These are phyloP conservation scores for Vireo griseus DNA, from an alignment of 2,797 vertebrate genomes.

Conservation along the genomic window DNA sequence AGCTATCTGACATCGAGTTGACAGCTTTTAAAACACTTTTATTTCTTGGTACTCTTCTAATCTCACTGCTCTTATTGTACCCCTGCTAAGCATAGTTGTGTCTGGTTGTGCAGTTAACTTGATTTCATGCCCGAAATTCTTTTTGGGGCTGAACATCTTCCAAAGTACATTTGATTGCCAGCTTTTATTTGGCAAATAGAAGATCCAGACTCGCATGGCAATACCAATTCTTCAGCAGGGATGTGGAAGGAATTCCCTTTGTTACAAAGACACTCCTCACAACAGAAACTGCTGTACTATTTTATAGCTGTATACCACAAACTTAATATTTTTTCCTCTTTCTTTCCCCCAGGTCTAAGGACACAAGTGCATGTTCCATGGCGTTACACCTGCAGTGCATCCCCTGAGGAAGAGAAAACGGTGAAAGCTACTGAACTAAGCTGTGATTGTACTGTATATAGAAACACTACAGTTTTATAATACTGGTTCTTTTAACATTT, in stretches of 20 bases:
- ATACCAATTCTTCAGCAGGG: neutral
- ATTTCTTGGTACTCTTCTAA: neutral
- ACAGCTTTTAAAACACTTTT: neutral
- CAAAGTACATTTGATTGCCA: neutral
- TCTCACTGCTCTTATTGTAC: neutral
- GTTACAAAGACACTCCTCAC: neutral
- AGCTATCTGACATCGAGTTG: neutral
- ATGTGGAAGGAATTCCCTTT: neutral
- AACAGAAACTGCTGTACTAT: neutral
- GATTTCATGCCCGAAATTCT: neutral
- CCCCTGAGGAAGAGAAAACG: slow-evolving; percentile 54
- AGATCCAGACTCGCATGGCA: neutral
- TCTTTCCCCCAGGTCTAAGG: slow-evolving; percentile 28
- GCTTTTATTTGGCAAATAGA: neutral
- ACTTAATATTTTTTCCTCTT: neutral
- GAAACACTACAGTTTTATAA: slow-evolving; percentile 81
- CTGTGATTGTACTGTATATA: slow-evolving; percentile 72
- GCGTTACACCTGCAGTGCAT: slow-evolving; percentile 40
- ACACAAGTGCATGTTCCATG: slow-evolving; percentile 27
- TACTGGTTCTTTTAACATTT: slow-evolving; percentile 71
- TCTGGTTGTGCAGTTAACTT: neutral
- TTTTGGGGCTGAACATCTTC: neutral
- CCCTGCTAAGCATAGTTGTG: neutral
- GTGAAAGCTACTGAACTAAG: slow-evolving; percentile 77
- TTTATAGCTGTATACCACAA: neutral